Evolutionary conservation across 2,113 vertebrate species (phyloP), one percentile per base, ranked within the genome.

Genomic region (Campylomormyrus tamandua): DNA sequence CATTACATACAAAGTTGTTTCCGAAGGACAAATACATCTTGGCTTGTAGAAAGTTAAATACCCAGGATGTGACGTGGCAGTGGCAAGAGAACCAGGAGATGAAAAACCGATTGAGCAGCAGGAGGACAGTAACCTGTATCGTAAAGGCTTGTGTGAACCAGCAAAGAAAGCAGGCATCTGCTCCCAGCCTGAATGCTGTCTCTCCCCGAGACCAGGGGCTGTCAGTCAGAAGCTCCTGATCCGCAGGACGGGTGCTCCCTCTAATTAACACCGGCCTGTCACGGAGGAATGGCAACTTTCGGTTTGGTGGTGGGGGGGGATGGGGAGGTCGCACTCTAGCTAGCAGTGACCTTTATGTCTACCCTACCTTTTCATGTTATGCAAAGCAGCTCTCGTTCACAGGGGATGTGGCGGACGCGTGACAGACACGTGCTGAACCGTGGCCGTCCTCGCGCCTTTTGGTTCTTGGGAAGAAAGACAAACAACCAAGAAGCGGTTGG

Each of bases 321-420:
- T 56, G 53, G 27, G 87, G 91, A 91, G 90, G 93, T 89, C 2
- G 7, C 90, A 87, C 53, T 90, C 89, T 92, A 94, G 90, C 85
- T 80, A 39, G 91, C 89, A 91, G 49, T 92, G 88, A 96, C 94
- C 94, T 94, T 92, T 92, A 92, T 53, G 93, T 94, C 93, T 91
- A 52, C 90, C 89, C 89, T 88, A 88, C 89, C 90, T 92, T 94
- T 96, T 94, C 94, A 93, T 91, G 92, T 93, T 93, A 95, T 93
- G 93, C 90, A 95, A 95, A 95, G 93, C 90, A 95, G 92, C 27
- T 93, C 84, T 87, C 49, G 48, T 31, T 87, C 84, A 87, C 48
- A 31, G 84, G 74, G 87, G 87, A 83, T 42, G 85, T 90, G 85
- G 50, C 31, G 21, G 74, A 53, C 53, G 74, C 35, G 13, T 87